Evolutionary conservation across 2,113 vertebrate genomes (phyloP), one percentile per base, ranked within the genome.

Genomic region (Pycnonotus jocosus): DNA sequence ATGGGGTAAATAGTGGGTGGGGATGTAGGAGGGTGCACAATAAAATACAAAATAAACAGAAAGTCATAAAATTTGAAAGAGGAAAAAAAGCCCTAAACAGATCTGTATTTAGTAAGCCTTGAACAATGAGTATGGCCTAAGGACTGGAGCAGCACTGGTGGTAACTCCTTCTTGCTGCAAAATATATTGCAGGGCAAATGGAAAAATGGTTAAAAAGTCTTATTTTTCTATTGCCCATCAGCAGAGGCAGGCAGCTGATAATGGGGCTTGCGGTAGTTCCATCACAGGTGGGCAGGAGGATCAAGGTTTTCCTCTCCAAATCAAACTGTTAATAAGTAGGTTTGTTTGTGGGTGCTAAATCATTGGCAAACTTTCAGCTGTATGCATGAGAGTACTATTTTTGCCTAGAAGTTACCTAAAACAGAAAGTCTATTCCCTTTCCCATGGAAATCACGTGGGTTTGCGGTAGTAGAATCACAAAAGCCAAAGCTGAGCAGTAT

Each of bases 21-120:
- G 42, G 77, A n/a, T 90, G 81, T 85, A 45, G 42, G 21, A 58
- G 35, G 37, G 79, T 92, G 61, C 56, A 74, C 44, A 73, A 17
- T 16, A 42, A 86, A 96, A 62, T 73, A 84, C 47, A 90, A 97
- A 86, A 83, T 74, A 70, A 95, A 95, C 62, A 88, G 25, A 88
- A 54, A 87, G 44, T 94, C 72, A 83, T 93, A 96, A 92, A 53
- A 88, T 81, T 74, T 88, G 51, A 88, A 77, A 73, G 28, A 48
- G 27, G 27, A 11, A 93, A 85, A 91, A 95, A 94, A 72, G 8
- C 48, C 68, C 74, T 94, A 91, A 96, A 72, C 70, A 77, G 48
- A 58, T 97, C 71, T 90, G 73, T 93, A 88, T 95, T 96, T 91
- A 86, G 73, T 81, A 72, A 93, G 62, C 35, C 68, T 93, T 94